phyloP scores from a whole-genome alignment of 2,113 vertebrate species.

The Lepidothrix coronata region DNA sequence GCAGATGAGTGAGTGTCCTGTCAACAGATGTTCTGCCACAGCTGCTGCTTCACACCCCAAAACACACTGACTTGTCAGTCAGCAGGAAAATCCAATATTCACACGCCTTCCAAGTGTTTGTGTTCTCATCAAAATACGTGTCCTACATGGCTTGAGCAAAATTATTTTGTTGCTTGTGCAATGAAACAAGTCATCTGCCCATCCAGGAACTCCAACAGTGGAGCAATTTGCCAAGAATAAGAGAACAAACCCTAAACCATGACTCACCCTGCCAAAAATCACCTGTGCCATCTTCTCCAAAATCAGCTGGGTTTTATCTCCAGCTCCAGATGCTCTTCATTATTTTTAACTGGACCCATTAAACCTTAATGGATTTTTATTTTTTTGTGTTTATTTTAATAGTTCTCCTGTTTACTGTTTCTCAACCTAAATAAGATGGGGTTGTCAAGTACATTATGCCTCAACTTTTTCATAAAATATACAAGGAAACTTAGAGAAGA shows the following conservation, averaged over 20 bases:
- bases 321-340: background rate
- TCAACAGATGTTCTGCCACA: background rate
- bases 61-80: background rate
- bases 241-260: background rate
- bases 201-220: too few relatives aligned
- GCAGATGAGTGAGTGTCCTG: constrained; percentile 1
- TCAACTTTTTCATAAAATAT: background rate
- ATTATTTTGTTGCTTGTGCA: background rate
- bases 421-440: background rate
- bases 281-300: background rate
- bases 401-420: background rate
- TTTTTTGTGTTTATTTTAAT: background rate
- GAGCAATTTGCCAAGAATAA: background rate
- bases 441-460: background rate
- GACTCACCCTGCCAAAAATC: background rate
- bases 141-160: background rate
- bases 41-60: background rate
- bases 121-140: background rate
- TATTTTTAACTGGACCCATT: background rate
- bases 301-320: background rate
- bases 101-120: background rate
- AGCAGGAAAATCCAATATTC: background rate
- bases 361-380: accelerated
- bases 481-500: background rate
- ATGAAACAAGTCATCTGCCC: background rate